A percentile compares a stretch with the other conserved stretches of the same genome.
Conservation (phyloP, 2,888 invertebrate species). For the Notodonta dromedarius region DNA sequence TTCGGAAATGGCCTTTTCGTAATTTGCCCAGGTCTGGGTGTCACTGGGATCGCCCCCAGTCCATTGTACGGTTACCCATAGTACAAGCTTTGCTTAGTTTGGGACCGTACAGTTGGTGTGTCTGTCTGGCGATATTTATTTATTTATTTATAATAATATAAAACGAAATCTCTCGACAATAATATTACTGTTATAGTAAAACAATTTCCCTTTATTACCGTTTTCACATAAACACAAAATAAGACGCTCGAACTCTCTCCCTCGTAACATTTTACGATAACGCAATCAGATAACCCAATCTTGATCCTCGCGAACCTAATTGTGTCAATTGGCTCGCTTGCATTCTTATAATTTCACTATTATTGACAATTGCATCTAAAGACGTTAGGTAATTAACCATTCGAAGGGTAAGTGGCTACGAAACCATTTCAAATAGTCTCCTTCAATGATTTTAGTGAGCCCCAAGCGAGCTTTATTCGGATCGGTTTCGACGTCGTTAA, state of each 20-base stretch:
- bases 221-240: background rate
- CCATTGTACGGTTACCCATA: too few relatives aligned
- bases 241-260: background rate
- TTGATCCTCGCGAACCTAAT: background rate
- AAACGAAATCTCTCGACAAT: too few relatives aligned
- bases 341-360: conserved; percentile 7
- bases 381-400: conserved; percentile 14
- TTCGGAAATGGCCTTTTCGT: too few relatives aligned
- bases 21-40: too few relatives aligned
- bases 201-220: background rate
- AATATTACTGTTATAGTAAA: background rate
- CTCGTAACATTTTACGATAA: background rate
- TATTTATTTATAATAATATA: too few relatives aligned
- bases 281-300: conserved; percentile 1
- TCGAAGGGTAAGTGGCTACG: background rate
- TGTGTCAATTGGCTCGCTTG: conserved; percentile 2
- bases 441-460: conserved; percentile 20
- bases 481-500: too few relatives aligned
- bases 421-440: conserved; percentile 20
- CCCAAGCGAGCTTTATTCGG: too few relatives aligned
- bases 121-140: too few relatives aligned
- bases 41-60: too few relatives aligned
- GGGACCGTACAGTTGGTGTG: too few relatives aligned
- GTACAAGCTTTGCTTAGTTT: too few relatives aligned
- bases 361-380: conserved; percentile 12